Conservation (phyloP, 2,888 invertebrate species). For the Drosophila algonquin region DNA sequence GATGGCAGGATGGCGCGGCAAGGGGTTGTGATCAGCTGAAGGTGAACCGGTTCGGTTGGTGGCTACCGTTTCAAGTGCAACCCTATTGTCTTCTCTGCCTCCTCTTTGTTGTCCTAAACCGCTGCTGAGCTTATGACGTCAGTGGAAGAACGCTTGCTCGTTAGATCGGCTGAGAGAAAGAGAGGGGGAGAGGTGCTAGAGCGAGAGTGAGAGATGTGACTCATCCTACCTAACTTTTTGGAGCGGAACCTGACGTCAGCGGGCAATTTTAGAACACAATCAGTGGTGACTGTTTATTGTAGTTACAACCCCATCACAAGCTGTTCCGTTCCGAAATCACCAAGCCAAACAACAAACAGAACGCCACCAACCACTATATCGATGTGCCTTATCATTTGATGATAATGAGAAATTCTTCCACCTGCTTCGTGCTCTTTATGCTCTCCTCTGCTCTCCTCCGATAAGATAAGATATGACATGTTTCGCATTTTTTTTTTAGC, state of each 20-base stretch:
- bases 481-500: conserved; percentile 30
- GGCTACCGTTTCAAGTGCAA: conserved; percentile 60
- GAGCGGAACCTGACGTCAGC: background rate
- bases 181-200: background rate
- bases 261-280: background rate
- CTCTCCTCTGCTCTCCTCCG: conserved; percentile 7
- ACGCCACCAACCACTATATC: conserved; percentile 1
- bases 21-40: conserved; percentile 32
- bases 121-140: conserved; percentile 2
- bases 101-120: conserved; percentile 33
- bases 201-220: background rate
- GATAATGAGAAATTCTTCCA: conserved; percentile 64
- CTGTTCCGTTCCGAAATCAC: conserved; percentile 24
- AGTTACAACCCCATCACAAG: conserved; percentile 1
- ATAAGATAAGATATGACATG: conserved; percentile 65
- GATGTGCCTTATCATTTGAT: conserved; percentile 47
- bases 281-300: background rate
- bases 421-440: conserved; percentile 3
- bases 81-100: conserved; percentile 26
- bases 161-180: background rate
- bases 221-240: background rate
- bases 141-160: background rate
- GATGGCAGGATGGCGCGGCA: background rate
- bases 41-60: conserved; percentile 45
- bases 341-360: conserved; percentile 53